Conservation (phyloP, 2,888 invertebrate species). For the Rotaria magnacalcarata region DNA sequence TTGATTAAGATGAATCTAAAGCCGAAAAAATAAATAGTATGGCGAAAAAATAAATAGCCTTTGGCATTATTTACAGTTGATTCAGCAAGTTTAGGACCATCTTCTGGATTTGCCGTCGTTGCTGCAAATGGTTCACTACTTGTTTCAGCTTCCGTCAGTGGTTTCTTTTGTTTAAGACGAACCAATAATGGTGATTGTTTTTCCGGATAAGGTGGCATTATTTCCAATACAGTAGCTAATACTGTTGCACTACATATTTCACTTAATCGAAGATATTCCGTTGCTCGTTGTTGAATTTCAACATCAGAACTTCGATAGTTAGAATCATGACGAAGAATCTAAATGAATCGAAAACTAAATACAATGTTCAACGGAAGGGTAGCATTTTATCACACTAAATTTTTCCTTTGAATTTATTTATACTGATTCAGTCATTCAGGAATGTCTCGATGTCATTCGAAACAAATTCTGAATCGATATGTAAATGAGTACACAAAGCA, state of each 20-base stretch:
- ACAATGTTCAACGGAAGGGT: too few species aligned
- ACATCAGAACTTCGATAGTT: conserved; percentile 95
- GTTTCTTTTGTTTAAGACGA: conserved; percentile 87
- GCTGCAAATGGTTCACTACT: not conserved
- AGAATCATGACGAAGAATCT: conserved; percentile 67
- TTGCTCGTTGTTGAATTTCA: conserved; percentile 92
- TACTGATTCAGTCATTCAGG: too few species aligned
- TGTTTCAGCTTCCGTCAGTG: conserved; percentile 6
- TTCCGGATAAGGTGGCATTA: conserved; percentile 99
- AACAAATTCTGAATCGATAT: too few species aligned
- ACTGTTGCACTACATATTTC: conserved; percentile 93
- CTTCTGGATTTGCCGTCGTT: not conserved
- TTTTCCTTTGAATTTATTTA: too few species aligned
- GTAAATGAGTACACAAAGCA: too few species aligned
- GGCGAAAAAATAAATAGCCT: too few species aligned
- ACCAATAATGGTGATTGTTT: conserved; percentile 93
- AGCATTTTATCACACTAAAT: too few species aligned
- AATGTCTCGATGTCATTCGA: too few species aligned
- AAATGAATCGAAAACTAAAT: too few species aligned
- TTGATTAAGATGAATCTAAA: conserved; percentile 6
- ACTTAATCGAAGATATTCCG: conserved; percentile 91
- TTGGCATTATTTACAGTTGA: not conserved
- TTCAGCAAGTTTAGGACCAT: not conserved
- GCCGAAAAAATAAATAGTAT: too few species aligned
- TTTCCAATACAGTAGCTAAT: conserved; percentile 91